These are phyloP conservation scores for Tholera decimalis DNA, from an alignment of 2,888 invertebrate species.

Conservation along the genomic window DNA sequence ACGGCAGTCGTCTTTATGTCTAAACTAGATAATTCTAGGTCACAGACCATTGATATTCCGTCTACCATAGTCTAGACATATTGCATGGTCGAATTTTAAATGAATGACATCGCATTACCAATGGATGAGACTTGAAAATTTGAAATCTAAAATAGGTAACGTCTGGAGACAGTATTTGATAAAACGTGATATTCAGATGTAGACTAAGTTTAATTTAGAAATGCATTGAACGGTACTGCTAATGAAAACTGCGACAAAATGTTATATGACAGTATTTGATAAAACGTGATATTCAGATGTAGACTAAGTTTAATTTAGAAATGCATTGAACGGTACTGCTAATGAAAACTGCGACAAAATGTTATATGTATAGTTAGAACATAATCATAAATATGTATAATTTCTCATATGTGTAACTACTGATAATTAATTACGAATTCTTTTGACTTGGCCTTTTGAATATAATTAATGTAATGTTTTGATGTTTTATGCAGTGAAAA, in stretches of 20 bases:
- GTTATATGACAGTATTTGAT: slow-evolving; percentile 72
- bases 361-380: not conserved
- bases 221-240: slow-evolving; percentile 36
- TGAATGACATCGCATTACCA: slow-evolving; percentile 86
- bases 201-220: slow-evolving; percentile 36
- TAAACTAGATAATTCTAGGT: slow-evolving; percentile 87
- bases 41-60: slow-evolving; percentile 89
- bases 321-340: slow-evolving; percentile 36
- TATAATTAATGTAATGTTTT: not conserved
- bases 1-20: slow-evolving; percentile 69
- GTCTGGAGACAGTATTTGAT: slow-evolving; percentile 80
- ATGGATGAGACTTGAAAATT: slow-evolving; percentile 89
- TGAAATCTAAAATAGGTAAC: slow-evolving; percentile 87
- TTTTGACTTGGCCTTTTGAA: slow-evolving; percentile 13
- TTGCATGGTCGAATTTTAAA: slow-evolving; percentile 91
- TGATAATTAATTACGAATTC: slow-evolving; percentile 8
- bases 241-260: not conserved
- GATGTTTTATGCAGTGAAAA: too few species aligned
- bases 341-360: not conserved
- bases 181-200: slow-evolving; percentile 67
- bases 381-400: slow-evolving; percentile 6
- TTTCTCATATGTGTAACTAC: slow-evolving; percentile 15
- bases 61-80: slow-evolving; percentile 87
- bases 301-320: slow-evolving; percentile 36
- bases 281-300: slow-evolving; percentile 67